phyloP scores from a whole-genome alignment of 2,797 vertebrate species.

The Liparis tanakae region DNA sequence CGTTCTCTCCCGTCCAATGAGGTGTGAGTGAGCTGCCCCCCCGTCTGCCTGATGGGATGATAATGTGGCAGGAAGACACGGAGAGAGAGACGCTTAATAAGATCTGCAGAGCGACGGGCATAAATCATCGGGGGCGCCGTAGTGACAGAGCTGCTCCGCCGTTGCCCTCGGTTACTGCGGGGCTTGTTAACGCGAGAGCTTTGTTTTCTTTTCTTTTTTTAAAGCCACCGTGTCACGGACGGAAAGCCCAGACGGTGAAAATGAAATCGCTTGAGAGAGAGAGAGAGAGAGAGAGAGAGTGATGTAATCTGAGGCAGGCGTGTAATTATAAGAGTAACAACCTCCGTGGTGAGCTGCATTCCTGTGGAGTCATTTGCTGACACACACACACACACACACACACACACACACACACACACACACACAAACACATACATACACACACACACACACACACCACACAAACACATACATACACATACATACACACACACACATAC shows the following conservation, averaged over 20 bases:
- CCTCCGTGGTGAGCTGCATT: slow-evolving; percentile 54
- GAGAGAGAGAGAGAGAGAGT: slow-evolving; percentile 41
- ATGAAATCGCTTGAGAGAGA: slow-evolving; percentile 48
- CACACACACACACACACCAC: slow-evolving; percentile 10
- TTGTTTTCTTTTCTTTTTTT: background rate
- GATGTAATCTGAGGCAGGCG: slow-evolving; percentile 53
- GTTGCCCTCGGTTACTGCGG: slow-evolving; percentile 59
- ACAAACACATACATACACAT: too few relatives aligned
- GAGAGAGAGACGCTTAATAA: slow-evolving; percentile 69
- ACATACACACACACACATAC: slow-evolving; percentile 14
- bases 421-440: background rate
- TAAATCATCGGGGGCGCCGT: slow-evolving; percentile 59
- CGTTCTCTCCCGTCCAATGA: slow-evolving; percentile 11
- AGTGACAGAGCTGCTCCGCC: slow-evolving; percentile 47
- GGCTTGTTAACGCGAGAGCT: slow-evolving; percentile 46
- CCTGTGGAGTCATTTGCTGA: slow-evolving; percentile 44
- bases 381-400: slow-evolving; percentile 10
- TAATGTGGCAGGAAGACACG: slow-evolving; percentile 43
- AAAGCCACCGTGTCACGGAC: slow-evolving; percentile 7
- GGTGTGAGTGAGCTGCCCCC: slow-evolving; percentile 31
- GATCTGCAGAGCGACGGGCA: slow-evolving; percentile 53
- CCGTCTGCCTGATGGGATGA: slow-evolving; percentile 50
- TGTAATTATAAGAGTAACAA: slow-evolving; percentile 51
- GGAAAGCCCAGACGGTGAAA: background rate
- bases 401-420: slow-evolving; percentile 17